These are phyloP conservation scores for Mythimna ferrago DNA, from an alignment of 2,888 invertebrate genomes.

Conservation along the genomic window DNA sequence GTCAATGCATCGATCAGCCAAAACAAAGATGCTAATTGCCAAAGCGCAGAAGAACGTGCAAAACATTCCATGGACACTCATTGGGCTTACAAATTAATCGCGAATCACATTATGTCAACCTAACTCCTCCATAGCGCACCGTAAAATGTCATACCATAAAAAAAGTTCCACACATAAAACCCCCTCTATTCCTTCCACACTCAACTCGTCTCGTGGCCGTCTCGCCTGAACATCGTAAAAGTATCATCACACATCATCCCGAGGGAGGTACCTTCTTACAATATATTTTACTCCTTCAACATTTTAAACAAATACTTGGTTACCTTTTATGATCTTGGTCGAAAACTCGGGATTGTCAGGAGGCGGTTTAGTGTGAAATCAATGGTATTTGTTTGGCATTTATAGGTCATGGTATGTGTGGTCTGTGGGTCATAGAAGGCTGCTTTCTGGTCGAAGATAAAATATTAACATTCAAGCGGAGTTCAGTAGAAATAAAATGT, in stretches of 20 bases:
- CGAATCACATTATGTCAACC: neutral
- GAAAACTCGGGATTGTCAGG: neutral
- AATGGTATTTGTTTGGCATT: slow-evolving; percentile 45
- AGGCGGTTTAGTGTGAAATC: slow-evolving; percentile 51
- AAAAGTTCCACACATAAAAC: slow-evolving; percentile 58
- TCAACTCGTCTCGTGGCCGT: slow-evolving; percentile 53
- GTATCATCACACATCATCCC: slow-evolving; percentile 71
- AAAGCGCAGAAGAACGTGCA: too few species aligned
- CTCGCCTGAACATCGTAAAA: slow-evolving; percentile 72
- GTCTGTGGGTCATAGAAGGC: slow-evolving; percentile 31
- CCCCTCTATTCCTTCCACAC: slow-evolving; percentile 68
- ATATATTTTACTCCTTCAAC: slow-evolving; percentile 70
- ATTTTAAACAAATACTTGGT: slow-evolving; percentile 77
- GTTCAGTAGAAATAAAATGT: neutral
- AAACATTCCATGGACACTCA: too few species aligned
- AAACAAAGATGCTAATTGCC: too few species aligned
- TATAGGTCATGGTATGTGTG: slow-evolving; percentile 55
- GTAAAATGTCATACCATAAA: slow-evolving; percentile 7
- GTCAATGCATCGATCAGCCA: too few species aligned
- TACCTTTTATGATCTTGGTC: slow-evolving; percentile 49
- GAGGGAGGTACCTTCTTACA: slow-evolving; percentile 62
- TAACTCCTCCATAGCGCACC: neutral
- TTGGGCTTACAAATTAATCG: too few species aligned
- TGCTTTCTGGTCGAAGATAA: neutral
- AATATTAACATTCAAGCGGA: neutral